Base-by-base conservation (phyloP, 2,888 invertebrate genomes). In the Petrolisthes cinctipes region DNA sequence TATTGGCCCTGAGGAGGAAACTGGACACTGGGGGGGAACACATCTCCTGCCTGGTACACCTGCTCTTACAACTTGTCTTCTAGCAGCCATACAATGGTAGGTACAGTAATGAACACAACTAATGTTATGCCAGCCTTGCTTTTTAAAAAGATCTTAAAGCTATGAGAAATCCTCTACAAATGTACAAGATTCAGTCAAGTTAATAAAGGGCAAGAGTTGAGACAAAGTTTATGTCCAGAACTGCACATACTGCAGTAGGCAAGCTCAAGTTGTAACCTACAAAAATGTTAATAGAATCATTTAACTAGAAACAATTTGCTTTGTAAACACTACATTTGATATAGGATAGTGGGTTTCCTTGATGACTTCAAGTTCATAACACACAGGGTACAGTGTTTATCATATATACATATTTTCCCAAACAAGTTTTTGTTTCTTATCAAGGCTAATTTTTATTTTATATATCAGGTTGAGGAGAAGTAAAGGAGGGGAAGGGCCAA, bases 361-460 rank as follows among this genome's bases (percentile, higher is more conserved):
- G 84, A 75, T 88, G 84, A 88, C 73, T 84, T 83, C 57, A 88
- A 88, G 83, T 79, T 88, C 84, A 88, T 88, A 88, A 83, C 84
- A 88, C 61, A 88, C 84, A 81, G 54, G 66, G 84, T 88, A 83
- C 84, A 81, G 54, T 54, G 84, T 88, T 80, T 88, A 83, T 83
- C 66, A 61, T 87, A 87, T 88, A 84, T 84, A 88, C 84, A 88
- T 20, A 80, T 79, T 88, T 84, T 80, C 53, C 53, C 56, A 75
- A 82, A 82, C 61, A 82, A 11, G 66, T 82, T 51, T 66, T 79
- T 54, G 54, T 79, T 51, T 83, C 71, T 73, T 54, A 83, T 14
- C 14, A 56, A 17, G 51, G 76, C 53, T 61, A 23, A 51, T 75
- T 57, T 73, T 73, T 56, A 23, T 81, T 81, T 86, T 71, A 86